A percentile compares a stretch with the other conserved stretches of the same genome.
Evolutionary conservation across 1,140 invertebrate species (phyloP).

Genomic region (Antheraea mylitta): DNA sequence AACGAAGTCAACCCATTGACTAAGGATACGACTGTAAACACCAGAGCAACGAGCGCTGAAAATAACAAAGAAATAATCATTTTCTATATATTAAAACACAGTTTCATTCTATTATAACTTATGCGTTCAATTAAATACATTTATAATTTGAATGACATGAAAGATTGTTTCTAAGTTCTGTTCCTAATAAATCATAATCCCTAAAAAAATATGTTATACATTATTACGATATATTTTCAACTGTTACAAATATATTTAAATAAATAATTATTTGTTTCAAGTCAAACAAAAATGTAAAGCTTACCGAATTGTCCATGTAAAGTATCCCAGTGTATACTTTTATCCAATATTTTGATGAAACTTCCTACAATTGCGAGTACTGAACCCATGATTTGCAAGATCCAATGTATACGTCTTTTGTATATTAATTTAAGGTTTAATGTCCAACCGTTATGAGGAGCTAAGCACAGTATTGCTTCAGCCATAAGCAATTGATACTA

Average conservation of each 20-base stretch:
- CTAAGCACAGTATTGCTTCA: conserved; percentile 53
- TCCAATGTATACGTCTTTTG: conserved; percentile 53
- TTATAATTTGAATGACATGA: neutral
- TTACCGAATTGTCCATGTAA: conserved; percentile 63
- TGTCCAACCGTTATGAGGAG: conserved; percentile 58
- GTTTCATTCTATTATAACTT: neutral
- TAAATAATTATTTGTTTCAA: too few relatives aligned
- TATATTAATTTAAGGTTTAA: conserved; percentile 39
- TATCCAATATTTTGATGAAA: conserved; percentile 46
- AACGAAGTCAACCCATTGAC: conserved; percentile 29
- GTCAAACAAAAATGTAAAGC: conserved; percentile 9
- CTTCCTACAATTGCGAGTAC: conserved; percentile 55
- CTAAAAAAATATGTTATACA: too few relatives aligned
- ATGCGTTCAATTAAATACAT: too few relatives aligned
- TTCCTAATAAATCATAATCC: too few relatives aligned
- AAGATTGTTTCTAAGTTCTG: too few relatives aligned
- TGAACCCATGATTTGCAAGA: conserved; percentile 53
- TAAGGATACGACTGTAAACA: conserved; percentile 30
- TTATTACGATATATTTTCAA: too few relatives aligned
- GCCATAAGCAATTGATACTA: conserved; percentile 70
- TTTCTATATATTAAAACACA: neutral
- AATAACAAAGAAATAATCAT: neutral
- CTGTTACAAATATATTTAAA: too few relatives aligned
- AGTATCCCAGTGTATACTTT: conserved; percentile 50
- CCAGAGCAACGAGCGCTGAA: conserved; percentile 33